Evolutionary conservation across 1,140 invertebrate species (phyloP).

Genomic region (Zaprionus taronus): DNA sequence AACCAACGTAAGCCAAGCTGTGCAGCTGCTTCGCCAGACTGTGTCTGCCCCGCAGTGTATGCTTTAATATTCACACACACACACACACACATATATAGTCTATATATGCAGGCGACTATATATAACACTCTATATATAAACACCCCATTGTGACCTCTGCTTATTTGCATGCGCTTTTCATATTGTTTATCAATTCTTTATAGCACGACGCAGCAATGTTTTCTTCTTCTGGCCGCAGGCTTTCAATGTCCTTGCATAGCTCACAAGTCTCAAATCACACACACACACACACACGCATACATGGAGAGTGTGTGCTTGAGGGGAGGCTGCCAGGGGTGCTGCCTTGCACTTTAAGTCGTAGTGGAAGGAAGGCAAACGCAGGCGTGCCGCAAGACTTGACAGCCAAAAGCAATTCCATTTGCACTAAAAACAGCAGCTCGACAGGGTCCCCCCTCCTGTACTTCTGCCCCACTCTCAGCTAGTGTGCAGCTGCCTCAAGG

Average conservation of each 20-base stretch:
- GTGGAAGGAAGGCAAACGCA: conserved; percentile 13
- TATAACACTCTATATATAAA: neutral
- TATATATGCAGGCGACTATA: neutral
- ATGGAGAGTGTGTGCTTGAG: neutral
- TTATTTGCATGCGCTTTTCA: conserved; percentile 16
- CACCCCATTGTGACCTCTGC: conserved; percentile 9
- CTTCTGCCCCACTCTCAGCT: neutral
- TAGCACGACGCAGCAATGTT: conserved; percentile 8
- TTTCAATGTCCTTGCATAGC: conserved; percentile 13
- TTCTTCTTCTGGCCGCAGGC: conserved; percentile 4
- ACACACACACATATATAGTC: neutral
- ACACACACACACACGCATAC: neutral
- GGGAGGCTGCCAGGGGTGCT: neutral
- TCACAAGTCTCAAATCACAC: conserved; percentile 3
- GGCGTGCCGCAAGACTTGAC: conserved; percentile 15
- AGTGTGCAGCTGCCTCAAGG: conserved; percentile 41
- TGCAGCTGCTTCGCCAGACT: conserved; percentile 27
- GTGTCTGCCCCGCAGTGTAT: conserved; percentile 41
- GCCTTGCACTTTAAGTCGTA: conserved; percentile 8
- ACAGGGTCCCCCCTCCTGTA: neutral
- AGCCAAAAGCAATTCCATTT: conserved; percentile 68
- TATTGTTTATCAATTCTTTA: conserved; percentile 20
- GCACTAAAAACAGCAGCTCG: conserved; percentile 19
- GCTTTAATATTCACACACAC: conserved; percentile 10
- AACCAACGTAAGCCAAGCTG: neutral